Evolutionary conservation across 2,888 invertebrate species (phyloP).

Genomic region (Zelleria hepariella): DNA sequence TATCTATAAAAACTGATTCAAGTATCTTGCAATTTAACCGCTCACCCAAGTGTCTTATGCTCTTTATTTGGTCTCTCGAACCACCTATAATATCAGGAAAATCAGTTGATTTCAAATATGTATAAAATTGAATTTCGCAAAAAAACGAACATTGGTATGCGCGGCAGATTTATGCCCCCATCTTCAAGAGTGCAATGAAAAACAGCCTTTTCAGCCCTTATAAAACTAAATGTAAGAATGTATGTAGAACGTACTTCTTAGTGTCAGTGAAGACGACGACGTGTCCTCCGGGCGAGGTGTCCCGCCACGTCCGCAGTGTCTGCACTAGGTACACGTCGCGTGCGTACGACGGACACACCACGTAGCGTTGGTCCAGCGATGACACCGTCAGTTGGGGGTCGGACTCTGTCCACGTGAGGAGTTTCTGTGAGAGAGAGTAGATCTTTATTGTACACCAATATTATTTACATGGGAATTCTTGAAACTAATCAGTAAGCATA

Average conservation of each 20-base stretch:
- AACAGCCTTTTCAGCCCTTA: too few relatives aligned
- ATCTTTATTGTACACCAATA: not conserved
- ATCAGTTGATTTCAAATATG: too few relatives aligned
- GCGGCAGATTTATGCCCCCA: too few relatives aligned
- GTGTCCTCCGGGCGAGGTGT: slow-evolving; percentile 81
- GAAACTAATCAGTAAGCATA: too few relatives aligned
- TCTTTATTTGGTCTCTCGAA: too few relatives aligned
- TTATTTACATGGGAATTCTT: not conserved
- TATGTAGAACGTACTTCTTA: slow-evolving; percentile 80
- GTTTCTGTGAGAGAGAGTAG: slow-evolving; percentile 36
- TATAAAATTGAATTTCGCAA: too few relatives aligned
- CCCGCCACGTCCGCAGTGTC: slow-evolving; percentile 81
- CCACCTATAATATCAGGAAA: too few relatives aligned
- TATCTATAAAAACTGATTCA: too few relatives aligned
- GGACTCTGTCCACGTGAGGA: slow-evolving; percentile 76
- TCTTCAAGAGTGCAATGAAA: too few relatives aligned
- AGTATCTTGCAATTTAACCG: too few relatives aligned
- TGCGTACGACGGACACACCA: slow-evolving; percentile 91
- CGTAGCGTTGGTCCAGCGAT: slow-evolving; percentile 90
- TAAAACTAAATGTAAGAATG: not conserved
- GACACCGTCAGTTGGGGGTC: slow-evolving; percentile 86
- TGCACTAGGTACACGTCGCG: slow-evolving; percentile 94
- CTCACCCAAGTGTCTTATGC: too few relatives aligned
- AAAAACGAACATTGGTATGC: too few relatives aligned
- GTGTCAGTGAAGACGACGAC: slow-evolving; percentile 96